phyloP scores from a whole-genome alignment of 2,113 vertebrate genomes.

The Dryoscopus gambensis region DNA sequence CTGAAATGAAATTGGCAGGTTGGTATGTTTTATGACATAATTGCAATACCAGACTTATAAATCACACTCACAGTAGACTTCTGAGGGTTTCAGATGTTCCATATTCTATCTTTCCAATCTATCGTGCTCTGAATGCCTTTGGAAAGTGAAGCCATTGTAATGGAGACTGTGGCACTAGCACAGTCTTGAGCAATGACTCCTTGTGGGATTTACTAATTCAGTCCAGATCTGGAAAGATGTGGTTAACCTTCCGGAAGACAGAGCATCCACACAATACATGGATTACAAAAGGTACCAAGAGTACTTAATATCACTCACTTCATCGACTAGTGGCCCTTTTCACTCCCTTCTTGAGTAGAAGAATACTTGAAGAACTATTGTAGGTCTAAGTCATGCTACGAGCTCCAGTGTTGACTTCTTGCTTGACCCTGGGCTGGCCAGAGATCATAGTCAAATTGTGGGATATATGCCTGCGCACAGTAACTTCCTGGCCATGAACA shows the following conservation, averaged over 20 bases:
- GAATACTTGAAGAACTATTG: background rate
- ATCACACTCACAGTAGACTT: background rate
- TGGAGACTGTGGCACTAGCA: background rate
- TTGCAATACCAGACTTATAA: background rate
- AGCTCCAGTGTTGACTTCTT: background rate
- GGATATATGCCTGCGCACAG: background rate
- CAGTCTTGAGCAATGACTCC: background rate
- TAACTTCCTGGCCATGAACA: background rate
- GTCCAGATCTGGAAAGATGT: background rate
- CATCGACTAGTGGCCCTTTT: background rate
- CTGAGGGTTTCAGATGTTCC: background rate
- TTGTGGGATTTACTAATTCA: background rate
- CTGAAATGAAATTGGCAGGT: background rate
- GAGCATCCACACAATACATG: background rate
- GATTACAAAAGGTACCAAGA: background rate
- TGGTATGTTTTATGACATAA: background rate
- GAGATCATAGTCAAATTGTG: background rate
- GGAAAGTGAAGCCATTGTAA: background rate
- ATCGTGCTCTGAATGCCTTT: background rate
- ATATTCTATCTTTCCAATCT: background rate
- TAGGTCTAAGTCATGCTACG: background rate
- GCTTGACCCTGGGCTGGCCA: background rate
- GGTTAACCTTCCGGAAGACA: background rate
- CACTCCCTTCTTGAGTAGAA: background rate
- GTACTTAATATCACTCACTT: background rate